Percentiles rank a stretch among this genome's conserved stretches.
Evolutionary conservation across 2,113 vertebrate genomes (phyloP).

Genomic region (Theristicus caerulescens): DNA sequence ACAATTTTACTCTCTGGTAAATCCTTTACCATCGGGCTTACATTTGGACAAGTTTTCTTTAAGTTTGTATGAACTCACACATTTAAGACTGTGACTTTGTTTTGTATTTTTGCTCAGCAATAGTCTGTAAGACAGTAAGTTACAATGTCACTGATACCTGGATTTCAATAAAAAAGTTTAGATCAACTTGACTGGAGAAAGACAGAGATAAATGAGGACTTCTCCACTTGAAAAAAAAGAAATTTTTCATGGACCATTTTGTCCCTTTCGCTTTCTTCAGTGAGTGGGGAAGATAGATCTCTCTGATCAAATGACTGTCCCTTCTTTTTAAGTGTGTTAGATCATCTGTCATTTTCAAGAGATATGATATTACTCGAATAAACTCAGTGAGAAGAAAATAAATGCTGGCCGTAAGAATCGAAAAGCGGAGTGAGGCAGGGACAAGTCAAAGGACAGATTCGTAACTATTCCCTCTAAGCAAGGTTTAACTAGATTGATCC

Average conservation of each 20-base stretch:
- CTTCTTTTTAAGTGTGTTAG: neutral
- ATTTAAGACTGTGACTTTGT: neutral
- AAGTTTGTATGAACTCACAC: neutral
- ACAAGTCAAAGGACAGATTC: neutral
- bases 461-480: neutral
- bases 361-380: neutral
- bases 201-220: conserved; percentile 1
- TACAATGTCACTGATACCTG: neutral
- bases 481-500: neutral
- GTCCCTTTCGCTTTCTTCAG: neutral
- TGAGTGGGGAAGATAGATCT: neutral
- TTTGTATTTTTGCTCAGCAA: neutral
- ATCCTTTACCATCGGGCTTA: neutral
- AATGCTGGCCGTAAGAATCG: neutral
- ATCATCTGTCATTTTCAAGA: neutral
- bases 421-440: neutral
- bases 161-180: neutral
- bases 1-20: neutral
- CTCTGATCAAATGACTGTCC: neutral
- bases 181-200: neutral
- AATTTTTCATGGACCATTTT: neutral
- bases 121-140: neutral
- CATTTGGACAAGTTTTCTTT: neutral
- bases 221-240: neutral
- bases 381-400: neutral